These are phyloP conservation scores for Sminthopsis crassicaudata DNA, from an alignment of 2,113 vertebrate species.

Conservation along the genomic window DNA sequence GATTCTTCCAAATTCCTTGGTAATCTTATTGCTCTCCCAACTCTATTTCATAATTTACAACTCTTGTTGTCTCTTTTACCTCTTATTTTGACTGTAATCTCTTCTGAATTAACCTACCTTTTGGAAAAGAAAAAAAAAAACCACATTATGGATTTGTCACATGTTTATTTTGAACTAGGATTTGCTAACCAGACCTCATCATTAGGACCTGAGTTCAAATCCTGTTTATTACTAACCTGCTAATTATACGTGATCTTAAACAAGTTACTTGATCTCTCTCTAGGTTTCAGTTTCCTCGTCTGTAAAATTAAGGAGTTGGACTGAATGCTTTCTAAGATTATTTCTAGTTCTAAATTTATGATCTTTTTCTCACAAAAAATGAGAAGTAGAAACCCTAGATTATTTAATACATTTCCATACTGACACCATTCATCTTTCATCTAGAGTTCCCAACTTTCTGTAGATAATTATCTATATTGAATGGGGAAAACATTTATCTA, in stretches of 20 bases:
- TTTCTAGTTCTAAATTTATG: neutral
- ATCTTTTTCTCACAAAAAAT: neutral
- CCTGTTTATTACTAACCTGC: neutral
- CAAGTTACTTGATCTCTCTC: neutral
- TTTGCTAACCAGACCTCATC: too few relatives aligned
- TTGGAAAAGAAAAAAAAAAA: too few relatives aligned
- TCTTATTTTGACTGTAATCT: too few relatives aligned
- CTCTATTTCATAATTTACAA: too few relatives aligned
- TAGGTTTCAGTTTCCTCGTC: neutral
- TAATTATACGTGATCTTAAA: neutral
- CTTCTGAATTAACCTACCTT: too few relatives aligned
- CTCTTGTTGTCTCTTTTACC: too few relatives aligned
- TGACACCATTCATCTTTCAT: neutral
- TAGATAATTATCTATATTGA: neutral
- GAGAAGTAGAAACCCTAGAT: neutral
- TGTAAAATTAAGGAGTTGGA: neutral
- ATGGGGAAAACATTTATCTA: neutral
- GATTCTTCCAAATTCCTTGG: too few relatives aligned
- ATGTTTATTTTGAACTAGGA: too few relatives aligned
- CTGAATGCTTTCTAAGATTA: neutral
- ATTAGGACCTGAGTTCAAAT: neutral
- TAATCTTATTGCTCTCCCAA: too few relatives aligned
- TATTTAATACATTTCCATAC: neutral
- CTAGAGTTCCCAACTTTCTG: neutral
- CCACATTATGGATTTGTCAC: too few relatives aligned